Conservation (phyloP, 2,113 vertebrate species). For the Anarhynchus alexandrinus region DNA sequence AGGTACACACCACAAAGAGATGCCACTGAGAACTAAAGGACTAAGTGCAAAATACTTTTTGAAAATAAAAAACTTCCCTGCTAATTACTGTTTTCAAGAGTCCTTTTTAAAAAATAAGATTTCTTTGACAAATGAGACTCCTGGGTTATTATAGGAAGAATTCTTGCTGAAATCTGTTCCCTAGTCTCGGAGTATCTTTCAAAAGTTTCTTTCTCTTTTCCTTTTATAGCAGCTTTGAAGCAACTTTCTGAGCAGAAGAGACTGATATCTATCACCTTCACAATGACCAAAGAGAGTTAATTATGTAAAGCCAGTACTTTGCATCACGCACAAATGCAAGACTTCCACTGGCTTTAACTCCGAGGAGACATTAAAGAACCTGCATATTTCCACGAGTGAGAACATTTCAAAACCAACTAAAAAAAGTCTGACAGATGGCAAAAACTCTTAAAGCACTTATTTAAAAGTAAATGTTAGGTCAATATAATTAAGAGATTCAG, state of each 20-base stretch:
- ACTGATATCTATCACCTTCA: neutral
- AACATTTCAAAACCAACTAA: constrained; percentile 17
- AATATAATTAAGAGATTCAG: constrained; percentile 47
- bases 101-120: neutral
- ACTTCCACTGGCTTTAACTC: neutral
- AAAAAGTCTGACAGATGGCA: constrained; percentile 42
- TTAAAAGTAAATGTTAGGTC: constrained; percentile 52
- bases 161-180: neutral
- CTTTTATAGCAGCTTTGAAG: neutral
- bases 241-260: neutral
- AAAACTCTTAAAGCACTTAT: neutral
- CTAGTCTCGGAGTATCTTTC: neutral
- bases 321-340: neutral
- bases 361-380: neutral
- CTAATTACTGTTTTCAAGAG: neutral
- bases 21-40: neutral
- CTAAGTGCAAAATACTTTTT: neutral
- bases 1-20: neutral
- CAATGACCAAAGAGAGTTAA: neutral
- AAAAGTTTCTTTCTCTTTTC: neutral
- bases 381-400: neutral
- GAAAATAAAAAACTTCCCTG: neutral
- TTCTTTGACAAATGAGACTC: neutral
- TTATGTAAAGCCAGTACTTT: constrained; percentile 1
- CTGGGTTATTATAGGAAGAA: neutral